Percentiles rank a stretch among this genome's conserved stretches.
Conservation (phyloP, 2,888 invertebrate genomes). For the Caenorhabditis sinica region DNA sequence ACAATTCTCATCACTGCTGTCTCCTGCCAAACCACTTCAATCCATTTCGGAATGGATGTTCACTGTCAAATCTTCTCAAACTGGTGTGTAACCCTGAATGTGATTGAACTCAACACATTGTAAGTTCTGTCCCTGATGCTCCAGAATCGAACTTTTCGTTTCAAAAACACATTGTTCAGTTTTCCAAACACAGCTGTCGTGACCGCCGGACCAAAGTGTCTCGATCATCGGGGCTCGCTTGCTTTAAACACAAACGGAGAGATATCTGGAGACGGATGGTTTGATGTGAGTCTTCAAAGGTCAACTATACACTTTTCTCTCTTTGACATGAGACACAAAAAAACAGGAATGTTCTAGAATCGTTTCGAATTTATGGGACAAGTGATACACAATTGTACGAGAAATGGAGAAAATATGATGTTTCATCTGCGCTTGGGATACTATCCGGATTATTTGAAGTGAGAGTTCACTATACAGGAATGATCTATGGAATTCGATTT, state of each 20-base stretch:
- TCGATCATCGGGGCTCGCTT: not conserved
- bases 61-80: not conserved
- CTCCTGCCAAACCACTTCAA: not conserved
- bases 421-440: not conserved
- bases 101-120: not conserved
- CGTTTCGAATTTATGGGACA: slow-evolving; percentile 2
- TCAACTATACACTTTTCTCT: slow-evolving; percentile 18
- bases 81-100: not conserved
- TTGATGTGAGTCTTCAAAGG: slow-evolving; percentile 24
- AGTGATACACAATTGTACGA: slow-evolving; percentile 11
- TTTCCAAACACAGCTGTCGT: slow-evolving; percentile 19
- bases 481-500: not conserved
- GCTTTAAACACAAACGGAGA: not conserved
- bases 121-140: not conserved
- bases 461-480: not conserved
- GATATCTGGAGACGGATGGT: slow-evolving; percentile 1
- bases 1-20: not conserved
- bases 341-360: slow-evolving; percentile 1
- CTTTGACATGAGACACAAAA: not conserved
- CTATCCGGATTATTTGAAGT: not conserved
- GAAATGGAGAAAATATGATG: not conserved
- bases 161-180: not conserved
- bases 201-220: slow-evolving; percentile 1
- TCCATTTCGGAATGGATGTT: not conserved
- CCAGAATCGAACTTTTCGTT: not conserved